Conservation (phyloP, 2,113 vertebrate genomes). For the Heterochromis multidens region DNA sequence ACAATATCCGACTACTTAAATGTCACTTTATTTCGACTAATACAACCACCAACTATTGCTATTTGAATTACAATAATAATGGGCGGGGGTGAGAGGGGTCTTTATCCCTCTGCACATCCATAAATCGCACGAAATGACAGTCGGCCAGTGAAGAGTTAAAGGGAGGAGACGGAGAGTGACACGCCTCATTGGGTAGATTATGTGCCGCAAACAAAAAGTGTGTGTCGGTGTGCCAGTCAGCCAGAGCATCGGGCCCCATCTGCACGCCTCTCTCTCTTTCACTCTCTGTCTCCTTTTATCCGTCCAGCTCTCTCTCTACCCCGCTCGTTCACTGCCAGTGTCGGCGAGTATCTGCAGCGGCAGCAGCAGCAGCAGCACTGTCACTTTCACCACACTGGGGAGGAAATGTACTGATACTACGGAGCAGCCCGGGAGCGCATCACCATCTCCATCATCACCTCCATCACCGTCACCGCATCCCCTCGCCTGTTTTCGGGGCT, state of each 20-base stretch:
- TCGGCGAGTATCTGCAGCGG: slow-evolving; percentile 22
- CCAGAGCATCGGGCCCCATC: slow-evolving; percentile 89
- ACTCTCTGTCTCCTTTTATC: slow-evolving; percentile 25
- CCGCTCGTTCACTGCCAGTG: background rate
- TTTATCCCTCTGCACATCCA: slow-evolving; percentile 27
- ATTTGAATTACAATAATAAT: slow-evolving; percentile 59
- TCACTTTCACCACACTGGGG: slow-evolving; percentile 69
- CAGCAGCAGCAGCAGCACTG: slow-evolving; percentile 32
- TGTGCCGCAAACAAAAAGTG: slow-evolving; percentile 99
- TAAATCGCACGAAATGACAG: slow-evolving; percentile 62
- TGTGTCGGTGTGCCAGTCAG: slow-evolving; percentile 91
- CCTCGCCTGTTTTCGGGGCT: background rate
- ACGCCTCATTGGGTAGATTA: slow-evolving; percentile 99
- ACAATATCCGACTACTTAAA: background rate
- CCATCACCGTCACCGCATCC: background rate
- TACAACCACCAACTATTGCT: slow-evolving; percentile 48
- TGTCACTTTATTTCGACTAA: slow-evolving; percentile 15
- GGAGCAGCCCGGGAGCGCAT: slow-evolving; percentile 46
- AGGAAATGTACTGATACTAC: slow-evolving; percentile 79
- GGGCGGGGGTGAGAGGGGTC: background rate
- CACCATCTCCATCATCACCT: slow-evolving; percentile 19
- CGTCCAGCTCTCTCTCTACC: slow-evolving; percentile 23
- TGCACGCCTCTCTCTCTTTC: slow-evolving; percentile 68
- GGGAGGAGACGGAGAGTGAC: slow-evolving; percentile 92
- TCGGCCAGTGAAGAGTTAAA: slow-evolving; percentile 89